Percentiles rank a stretch among this genome's conserved stretches.
Evolutionary conservation across 2,888 invertebrate genomes (phyloP).

Genomic region (Taphrorychus bicolor): DNA sequence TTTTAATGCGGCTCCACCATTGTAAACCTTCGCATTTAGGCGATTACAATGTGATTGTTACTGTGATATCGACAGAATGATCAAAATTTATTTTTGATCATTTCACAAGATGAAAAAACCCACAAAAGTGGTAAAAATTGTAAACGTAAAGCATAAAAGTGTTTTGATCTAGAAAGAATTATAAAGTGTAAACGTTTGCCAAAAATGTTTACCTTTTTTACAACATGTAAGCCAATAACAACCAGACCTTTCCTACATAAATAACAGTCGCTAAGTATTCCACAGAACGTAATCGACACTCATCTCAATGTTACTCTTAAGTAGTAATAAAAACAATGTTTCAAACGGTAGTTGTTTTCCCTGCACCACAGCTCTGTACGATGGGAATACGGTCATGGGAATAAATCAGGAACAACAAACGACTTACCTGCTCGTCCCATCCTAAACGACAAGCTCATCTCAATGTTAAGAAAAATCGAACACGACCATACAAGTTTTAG

Average conservation of each 20-base stretch:
- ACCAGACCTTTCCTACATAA: background rate
- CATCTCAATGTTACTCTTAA: constrained; percentile 35
- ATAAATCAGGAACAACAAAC: constrained; percentile 13
- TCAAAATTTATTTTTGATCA: too few species aligned
- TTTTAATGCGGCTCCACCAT: too few species aligned
- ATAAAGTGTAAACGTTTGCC: too few species aligned
- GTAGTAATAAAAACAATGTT: constrained; percentile 10
- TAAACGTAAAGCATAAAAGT: too few species aligned
- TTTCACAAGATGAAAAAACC: too few species aligned
- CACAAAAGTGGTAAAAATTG: too few species aligned
- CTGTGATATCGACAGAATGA: too few species aligned
- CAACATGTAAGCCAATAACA: background rate
- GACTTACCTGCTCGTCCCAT: constrained; percentile 32
- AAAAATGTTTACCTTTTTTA: too few species aligned
- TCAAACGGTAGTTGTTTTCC: constrained; percentile 19
- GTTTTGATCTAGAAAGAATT: too few species aligned
- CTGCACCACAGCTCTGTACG: constrained; percentile 40
- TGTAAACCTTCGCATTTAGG: too few species aligned
- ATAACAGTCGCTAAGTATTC: too few species aligned
- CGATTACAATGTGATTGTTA: too few species aligned
- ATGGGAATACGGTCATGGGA: constrained; percentile 13
- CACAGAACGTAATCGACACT: constrained; percentile 1
- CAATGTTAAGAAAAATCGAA: constrained; percentile 10
- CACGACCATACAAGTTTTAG: constrained; percentile 18
- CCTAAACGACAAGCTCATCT: constrained; percentile 26